phyloP scores from a whole-genome alignment of 2,797 vertebrate genomes.

The Notolabrus celidotus region DNA sequence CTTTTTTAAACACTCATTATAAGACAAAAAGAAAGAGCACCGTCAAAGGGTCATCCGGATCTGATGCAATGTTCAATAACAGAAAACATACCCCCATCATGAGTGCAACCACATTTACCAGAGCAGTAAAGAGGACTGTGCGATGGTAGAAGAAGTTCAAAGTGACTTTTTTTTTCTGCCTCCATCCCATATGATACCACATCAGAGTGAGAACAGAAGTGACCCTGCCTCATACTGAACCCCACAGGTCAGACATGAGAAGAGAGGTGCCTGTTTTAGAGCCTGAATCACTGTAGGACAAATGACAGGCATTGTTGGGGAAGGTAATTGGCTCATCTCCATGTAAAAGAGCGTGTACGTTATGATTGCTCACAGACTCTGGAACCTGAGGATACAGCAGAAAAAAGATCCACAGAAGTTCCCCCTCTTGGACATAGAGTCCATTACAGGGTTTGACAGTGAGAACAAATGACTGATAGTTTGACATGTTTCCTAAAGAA shows the following conservation, averaged over 20 bases:
- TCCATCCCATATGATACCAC: conserved; percentile 67
- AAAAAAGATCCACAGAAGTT: conserved; percentile 41
- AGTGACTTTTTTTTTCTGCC: conserved; percentile 33
- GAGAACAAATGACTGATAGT: conserved; percentile 63
- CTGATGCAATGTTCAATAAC: conserved; percentile 83
- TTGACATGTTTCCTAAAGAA: conserved; percentile 41
- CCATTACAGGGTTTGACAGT: conserved; percentile 69
- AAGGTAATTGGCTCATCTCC: conserved; percentile 75
- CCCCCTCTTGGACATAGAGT: conserved; percentile 40
- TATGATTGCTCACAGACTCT: conserved; percentile 73
- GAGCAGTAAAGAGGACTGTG: conserved; percentile 64
- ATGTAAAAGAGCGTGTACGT: conserved; percentile 58
- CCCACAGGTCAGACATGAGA: conserved; percentile 69
- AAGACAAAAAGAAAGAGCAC: conserved; percentile 75
- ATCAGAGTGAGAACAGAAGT: conserved; percentile 71
- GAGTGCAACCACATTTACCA: conserved; percentile 78
- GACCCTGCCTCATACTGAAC: conserved; percentile 69
- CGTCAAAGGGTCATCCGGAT: conserved; percentile 79
- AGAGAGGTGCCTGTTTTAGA: conserved; percentile 68
- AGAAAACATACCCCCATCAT: conserved; percentile 80
- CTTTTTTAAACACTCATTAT: conserved; percentile 76
- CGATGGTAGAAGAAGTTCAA: conserved; percentile 80
- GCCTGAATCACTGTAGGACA: conserved; percentile 74
- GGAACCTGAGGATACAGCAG: conserved; percentile 35
- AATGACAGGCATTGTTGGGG: conserved; percentile 73